Evolutionary conservation across 2,113 vertebrate species (phyloP).

Genomic region (Scophthalmus maximus): DNA sequence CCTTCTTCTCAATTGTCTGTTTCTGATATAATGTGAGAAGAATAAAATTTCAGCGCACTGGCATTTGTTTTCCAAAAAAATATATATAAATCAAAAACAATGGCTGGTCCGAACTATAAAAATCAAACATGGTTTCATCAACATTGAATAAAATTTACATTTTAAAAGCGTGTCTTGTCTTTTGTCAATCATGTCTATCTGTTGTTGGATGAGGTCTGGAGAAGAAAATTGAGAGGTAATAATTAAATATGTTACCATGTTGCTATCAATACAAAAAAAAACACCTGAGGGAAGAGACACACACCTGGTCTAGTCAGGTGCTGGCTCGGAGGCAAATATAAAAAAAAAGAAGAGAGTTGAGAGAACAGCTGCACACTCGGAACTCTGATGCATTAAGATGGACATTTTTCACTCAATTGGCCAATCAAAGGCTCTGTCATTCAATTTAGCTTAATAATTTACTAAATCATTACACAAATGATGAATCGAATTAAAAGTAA

Average conservation of each 20-base stretch:
- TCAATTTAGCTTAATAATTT: no score
- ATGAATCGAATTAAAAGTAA: no score
- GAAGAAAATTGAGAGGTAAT: neutral
- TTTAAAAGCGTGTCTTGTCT: conserved; percentile 5
- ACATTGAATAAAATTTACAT: conserved; percentile 1
- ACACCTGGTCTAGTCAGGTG: neutral
- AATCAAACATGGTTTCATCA: conserved; percentile 1
- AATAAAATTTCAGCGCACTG: no score
- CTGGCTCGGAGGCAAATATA: neutral
- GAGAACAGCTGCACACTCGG: neutral
- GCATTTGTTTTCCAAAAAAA: neutral
- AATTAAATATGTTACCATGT: neutral
- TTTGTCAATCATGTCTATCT: neutral
- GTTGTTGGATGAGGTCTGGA: no score
- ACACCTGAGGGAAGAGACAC: no score
- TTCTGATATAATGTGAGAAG: no score
- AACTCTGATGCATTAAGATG: no score
- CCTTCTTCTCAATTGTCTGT: no score
- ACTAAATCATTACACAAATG: no score
- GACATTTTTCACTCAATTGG: no score
- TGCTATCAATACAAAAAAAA: neutral
- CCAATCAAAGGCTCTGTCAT: no score
- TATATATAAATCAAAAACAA: neutral
- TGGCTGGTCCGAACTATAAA: neutral
- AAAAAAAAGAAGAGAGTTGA: neutral